Evolutionary conservation across 37 sponge, comb jelly and placozoan genomes (phyloP).

Genomic region (Aphrocallistes beatrix): DNA sequence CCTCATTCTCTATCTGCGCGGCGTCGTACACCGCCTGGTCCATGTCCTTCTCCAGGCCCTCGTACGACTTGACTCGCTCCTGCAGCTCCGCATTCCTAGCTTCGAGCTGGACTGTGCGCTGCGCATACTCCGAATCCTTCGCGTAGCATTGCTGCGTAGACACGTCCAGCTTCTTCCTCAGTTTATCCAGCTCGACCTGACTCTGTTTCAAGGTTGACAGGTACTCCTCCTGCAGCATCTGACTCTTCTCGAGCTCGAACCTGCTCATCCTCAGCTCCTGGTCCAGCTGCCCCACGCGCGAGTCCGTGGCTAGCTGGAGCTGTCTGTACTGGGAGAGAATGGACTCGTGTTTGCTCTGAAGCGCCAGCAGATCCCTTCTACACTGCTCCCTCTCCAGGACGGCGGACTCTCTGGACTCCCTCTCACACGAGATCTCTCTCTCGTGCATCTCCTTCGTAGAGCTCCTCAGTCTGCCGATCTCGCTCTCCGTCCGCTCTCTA

Average conservation of each 20-base stretch:
- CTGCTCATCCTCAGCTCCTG: conserved; percentile 40
- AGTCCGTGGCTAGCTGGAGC: conserved; percentile 38
- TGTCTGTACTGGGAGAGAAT: conserved; percentile 44
- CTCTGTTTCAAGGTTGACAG: conserved; percentile 29
- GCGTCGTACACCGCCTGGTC: conserved; percentile 78
- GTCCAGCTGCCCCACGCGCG: conserved; percentile 36
- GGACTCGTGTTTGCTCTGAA: conserved; percentile 24
- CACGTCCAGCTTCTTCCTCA: conserved; percentile 28
- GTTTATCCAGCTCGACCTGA: conserved; percentile 38
- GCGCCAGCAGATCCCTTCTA: conserved; percentile 27
- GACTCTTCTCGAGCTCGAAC: conserved; percentile 53
- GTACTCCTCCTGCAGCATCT: conserved; percentile 45
- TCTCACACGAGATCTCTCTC: conserved; percentile 44
- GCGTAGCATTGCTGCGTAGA: not conserved
- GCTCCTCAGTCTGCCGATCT: conserved; percentile 52
- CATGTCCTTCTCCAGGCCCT: conserved; percentile 68
- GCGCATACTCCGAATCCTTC: not conserved
- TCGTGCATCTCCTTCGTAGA: conserved; percentile 66
- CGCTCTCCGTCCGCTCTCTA: conserved; percentile 31
- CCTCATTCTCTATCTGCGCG: conserved; percentile 49
- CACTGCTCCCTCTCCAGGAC: conserved; percentile 50
- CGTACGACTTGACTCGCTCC: conserved; percentile 38
- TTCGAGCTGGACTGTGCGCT: conserved; percentile 34
- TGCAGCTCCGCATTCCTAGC: conserved; percentile 23
- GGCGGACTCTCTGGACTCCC: conserved; percentile 42